A percentile compares a stretch with the other conserved stretches of the same genome.
These are phyloP conservation scores for Pseudomyrmex dendroicus DNA, from an alignment of 1,140 invertebrate genomes.

Conservation along the genomic window DNA sequence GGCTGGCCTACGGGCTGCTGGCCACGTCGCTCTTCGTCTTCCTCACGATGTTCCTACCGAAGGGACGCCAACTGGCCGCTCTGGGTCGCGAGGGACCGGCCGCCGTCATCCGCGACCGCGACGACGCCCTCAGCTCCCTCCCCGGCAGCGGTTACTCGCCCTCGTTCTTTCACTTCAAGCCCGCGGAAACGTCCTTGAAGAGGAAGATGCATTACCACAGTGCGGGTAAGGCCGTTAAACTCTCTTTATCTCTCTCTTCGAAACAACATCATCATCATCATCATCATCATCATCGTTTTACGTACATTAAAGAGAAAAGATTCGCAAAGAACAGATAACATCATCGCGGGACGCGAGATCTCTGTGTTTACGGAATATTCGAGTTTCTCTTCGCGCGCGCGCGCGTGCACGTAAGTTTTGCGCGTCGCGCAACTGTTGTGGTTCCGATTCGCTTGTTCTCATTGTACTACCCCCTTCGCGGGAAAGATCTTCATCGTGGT, in stretches of 20 bases:
- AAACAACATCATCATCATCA: no score
- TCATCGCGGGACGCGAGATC: conserved; percentile 23
- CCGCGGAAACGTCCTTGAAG: conserved; percentile 90
- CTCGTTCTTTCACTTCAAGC: conserved; percentile 96
- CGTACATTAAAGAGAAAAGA: background rate
- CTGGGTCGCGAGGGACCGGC: conserved; percentile 90
- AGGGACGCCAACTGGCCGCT: conserved; percentile 95
- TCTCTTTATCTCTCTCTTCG: no score
- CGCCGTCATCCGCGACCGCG: conserved; percentile 82
- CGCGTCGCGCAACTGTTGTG: conserved; percentile 1
- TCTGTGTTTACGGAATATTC: conserved; percentile 28
- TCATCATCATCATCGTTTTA: no score
- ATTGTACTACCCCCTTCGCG: background rate
- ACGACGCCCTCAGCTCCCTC: conserved; percentile 88
- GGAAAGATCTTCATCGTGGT: conserved; percentile 5
- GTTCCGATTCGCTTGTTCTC: conserved; percentile 46
- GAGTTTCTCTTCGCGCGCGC: conserved; percentile 53
- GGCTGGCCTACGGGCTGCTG: conserved; percentile 94
- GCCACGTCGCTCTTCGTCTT: conserved; percentile 93
- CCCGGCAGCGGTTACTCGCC: conserved; percentile 94
- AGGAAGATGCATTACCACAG: conserved; percentile 85
- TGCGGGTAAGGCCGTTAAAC: conserved; percentile 69
- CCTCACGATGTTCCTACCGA: conserved; percentile 97
- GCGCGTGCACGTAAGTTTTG: background rate
- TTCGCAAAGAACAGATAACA: background rate